These are phyloP conservation scores for Dreissena rostriformis DNA, from an alignment of 1,140 invertebrate species.

Conservation along the genomic window DNA sequence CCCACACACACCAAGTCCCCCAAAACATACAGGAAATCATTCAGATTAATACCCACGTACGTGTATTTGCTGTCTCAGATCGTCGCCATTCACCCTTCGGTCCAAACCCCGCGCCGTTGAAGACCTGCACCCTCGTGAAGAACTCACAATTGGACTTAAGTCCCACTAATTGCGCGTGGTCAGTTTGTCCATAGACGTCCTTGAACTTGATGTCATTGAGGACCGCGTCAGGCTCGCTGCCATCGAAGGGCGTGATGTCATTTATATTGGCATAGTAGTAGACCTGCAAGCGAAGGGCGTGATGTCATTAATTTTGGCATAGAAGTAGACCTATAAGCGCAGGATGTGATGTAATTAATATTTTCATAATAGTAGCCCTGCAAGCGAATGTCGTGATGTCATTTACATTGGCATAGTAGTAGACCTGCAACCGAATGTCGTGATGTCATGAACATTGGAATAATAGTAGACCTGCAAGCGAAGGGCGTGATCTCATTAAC, in stretches of 20 bases:
- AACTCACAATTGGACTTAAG: conserved; percentile 10
- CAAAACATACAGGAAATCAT: no score
- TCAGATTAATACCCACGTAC: no score
- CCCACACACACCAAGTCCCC: no score
- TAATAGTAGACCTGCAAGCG: neutral
- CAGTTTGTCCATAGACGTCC: conserved; percentile 32
- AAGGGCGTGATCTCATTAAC: no score
- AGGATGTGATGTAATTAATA: neutral
- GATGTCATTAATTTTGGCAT: neutral
- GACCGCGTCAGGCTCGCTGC: conserved; percentile 10
- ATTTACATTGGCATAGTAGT: conserved; percentile 21
- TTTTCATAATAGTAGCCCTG: conserved; percentile 31
- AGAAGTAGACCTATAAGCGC: conserved; percentile 17
- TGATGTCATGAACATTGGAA: neutral
- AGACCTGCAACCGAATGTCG: neutral
- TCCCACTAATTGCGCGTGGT: conserved; percentile 35
- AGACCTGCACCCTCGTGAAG: conserved; percentile 94
- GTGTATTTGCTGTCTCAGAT: conserved; percentile 26
- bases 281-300: neutral
- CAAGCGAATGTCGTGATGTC: neutral
- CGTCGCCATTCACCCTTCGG: conserved; percentile 90
- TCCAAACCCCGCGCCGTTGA: conserved; percentile 96
- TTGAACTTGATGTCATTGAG: conserved; percentile 11
- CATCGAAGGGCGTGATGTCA: conserved; percentile 11
- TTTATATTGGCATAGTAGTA: conserved; percentile 25